These are phyloP conservation scores for Micoletzkya japonica DNA, from an alignment of 2,888 invertebrate genomes.

Conservation along the genomic window DNA sequence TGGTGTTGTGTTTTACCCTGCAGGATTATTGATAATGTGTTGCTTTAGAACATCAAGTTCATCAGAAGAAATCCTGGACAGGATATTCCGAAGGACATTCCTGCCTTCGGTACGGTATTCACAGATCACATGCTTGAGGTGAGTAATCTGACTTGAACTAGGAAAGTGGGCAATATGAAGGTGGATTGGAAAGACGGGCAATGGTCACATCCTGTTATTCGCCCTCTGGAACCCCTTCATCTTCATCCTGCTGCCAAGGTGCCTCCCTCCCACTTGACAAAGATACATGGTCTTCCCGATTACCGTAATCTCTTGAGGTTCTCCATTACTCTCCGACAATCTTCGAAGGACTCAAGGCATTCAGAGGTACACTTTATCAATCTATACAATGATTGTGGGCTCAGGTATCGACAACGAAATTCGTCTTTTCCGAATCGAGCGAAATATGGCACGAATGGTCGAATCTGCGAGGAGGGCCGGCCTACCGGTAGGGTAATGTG, in stretches of 20 bases:
- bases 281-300: not conserved
- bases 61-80: not conserved
- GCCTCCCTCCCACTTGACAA: not conserved
- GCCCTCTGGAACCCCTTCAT: not conserved
- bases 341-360: constrained; percentile 23
- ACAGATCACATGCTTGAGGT: constrained; percentile 22
- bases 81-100: not conserved
- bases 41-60: constrained; percentile 16
- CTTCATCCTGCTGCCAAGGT: constrained; percentile 17
- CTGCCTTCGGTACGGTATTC: constrained; percentile 4
- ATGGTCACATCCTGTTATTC: constrained; percentile 6
- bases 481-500: constrained; percentile 71
- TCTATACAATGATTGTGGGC: not conserved
- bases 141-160: not conserved
- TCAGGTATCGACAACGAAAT: constrained; percentile 83
- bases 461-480: constrained; percentile 79
- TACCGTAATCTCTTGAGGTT: not conserved
- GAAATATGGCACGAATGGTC: constrained; percentile 90
- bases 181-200: not conserved
- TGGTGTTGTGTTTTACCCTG: not conserved
- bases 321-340: constrained; percentile 18
- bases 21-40: not conserved
- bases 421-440: constrained; percentile 85
- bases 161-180: not conserved
- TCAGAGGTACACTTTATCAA: not conserved